These are phyloP conservation scores for Palythoa heliodiscus DNA, from an alignment of 92 coral and sea anemone species.

Conservation along the genomic window DNA sequence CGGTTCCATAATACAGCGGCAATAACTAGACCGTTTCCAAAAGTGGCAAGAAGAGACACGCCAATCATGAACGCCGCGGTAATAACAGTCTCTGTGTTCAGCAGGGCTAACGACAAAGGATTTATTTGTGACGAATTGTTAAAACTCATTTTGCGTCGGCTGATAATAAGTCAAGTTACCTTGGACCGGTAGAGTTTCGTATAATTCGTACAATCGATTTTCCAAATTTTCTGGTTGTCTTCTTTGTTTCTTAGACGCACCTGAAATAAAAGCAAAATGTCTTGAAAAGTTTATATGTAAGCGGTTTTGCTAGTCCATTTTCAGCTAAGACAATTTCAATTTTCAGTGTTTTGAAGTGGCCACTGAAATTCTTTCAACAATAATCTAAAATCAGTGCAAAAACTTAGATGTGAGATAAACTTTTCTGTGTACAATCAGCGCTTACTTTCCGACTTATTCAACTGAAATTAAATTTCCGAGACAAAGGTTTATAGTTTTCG, in stretches of 20 bases:
- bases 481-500: no score
- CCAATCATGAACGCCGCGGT: slow-evolving; percentile 67
- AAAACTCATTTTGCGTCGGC: not conserved
- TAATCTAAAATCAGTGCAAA: no score
- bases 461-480: no score
- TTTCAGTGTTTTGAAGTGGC: no score
- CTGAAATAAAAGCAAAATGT: not conserved
- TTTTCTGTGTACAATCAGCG: no score
- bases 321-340: no score
- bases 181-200: not conserved
- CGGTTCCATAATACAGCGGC: slow-evolving; percentile 85
- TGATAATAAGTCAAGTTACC: not conserved
- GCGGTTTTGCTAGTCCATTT: no score
- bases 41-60: slow-evolving; percentile 63
- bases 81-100: slow-evolving; percentile 53
- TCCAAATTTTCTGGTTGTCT: not conserved
- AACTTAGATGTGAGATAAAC: no score
- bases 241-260: not conserved
- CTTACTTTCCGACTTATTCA: no score
- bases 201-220: not conserved
- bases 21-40: slow-evolving; percentile 79
- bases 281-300: not conserved
- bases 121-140: not conserved
- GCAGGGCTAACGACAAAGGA: not conserved
- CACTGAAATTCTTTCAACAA: no score